Percentiles rank a stretch among this genome's conserved stretches.
Evolutionary conservation across 2,113 vertebrate species (phyloP).

Genomic region (Rhagologus leucostigma): DNA sequence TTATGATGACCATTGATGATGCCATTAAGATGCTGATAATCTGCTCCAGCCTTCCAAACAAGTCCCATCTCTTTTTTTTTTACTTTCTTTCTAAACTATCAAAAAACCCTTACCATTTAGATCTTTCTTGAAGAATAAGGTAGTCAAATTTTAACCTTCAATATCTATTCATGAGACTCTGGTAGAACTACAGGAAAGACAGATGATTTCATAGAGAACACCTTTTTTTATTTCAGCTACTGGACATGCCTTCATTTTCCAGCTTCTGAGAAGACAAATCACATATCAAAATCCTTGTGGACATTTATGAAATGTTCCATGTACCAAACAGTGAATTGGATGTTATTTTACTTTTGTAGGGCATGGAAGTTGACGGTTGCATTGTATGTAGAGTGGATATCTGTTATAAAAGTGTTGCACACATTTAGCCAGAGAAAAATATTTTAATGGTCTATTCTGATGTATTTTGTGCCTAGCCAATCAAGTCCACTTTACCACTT

Average conservation of each 20-base stretch:
- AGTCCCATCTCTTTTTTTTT: background rate
- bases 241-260: background rate
- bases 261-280: background rate
- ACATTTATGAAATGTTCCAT: background rate
- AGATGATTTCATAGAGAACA: background rate
- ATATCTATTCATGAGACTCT: background rate
- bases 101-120: background rate
- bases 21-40: background rate
- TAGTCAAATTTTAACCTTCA: background rate
- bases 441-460: background rate
- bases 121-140: background rate
- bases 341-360: background rate
- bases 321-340: background rate
- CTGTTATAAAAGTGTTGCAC: background rate
- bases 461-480: background rate
- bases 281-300: background rate
- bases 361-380: background rate
- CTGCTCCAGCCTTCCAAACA: background rate
- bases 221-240: background rate
- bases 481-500: background rate
- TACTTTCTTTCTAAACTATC: background rate
- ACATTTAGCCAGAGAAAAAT: background rate
- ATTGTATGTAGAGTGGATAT: background rate
- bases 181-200: background rate
- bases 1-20: background rate